phyloP scores from a whole-genome alignment of 2,888 invertebrate genomes.

The Dorcus hopei region DNA sequence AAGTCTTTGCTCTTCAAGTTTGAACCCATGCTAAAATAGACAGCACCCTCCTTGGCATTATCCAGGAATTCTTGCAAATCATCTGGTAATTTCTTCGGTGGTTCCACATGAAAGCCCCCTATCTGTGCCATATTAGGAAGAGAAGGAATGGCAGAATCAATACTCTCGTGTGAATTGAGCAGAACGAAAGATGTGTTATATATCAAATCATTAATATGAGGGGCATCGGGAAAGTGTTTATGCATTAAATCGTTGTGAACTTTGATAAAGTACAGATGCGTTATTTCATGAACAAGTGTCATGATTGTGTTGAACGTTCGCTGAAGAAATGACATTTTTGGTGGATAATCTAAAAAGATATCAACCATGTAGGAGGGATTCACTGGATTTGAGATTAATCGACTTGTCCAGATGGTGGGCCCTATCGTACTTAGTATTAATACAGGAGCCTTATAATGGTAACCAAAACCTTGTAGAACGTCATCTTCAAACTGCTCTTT shows the following conservation, averaged over 20 bases:
- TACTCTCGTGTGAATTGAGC: conserved; percentile 50
- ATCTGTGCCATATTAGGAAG: conserved; percentile 57
- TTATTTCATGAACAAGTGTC: conserved; percentile 33
- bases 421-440: conserved; percentile 45
- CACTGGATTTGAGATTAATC: conserved; percentile 49
- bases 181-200: conserved; percentile 35
- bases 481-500: conserved; percentile 52
- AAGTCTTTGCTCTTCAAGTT: conserved; percentile 56
- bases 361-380: conserved; percentile 53
- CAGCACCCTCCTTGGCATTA: conserved; percentile 52
- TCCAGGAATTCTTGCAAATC: conserved; percentile 55
- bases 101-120: conserved; percentile 53
- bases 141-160: conserved; percentile 50
- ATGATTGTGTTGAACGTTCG: conserved; percentile 52
- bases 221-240: conserved; percentile 33
- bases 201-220: conserved; percentile 29
- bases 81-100: conserved; percentile 32
- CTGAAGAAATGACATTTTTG: conserved; percentile 53
- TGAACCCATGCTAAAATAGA: conserved; percentile 61
- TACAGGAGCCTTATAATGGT: conserved; percentile 38
- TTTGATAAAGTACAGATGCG: conserved; percentile 32
- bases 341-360: conserved; percentile 43
- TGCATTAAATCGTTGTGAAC: conserved; percentile 30
- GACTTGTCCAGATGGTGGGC: conserved; percentile 47
- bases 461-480: conserved; percentile 43